Evolutionary conservation across 1,140 invertebrate genomes (phyloP), one percentile per base, ranked within the genome.

Genomic region (Globodera ellingtonae): DNA sequence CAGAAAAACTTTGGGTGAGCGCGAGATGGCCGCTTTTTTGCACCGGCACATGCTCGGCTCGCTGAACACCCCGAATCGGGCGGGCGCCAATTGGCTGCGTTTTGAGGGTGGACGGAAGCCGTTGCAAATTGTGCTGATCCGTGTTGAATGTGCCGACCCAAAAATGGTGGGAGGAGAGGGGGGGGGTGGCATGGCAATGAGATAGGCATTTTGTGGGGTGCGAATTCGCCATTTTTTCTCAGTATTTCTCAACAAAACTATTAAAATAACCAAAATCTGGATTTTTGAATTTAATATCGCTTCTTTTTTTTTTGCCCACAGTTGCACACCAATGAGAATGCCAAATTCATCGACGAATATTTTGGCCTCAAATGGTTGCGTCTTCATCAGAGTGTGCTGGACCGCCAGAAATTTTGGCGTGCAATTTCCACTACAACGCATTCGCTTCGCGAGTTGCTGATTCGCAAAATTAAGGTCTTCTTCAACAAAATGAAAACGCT

Each of bases 401-500:
- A 83, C 59, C 48, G 81, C 13, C 24, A 52, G 13, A 35, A n/a
- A 67, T 82, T 82, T 56, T 82, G 81, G 81, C 52, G 67, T 15
- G 35, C 65, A n/a, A 75, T 82, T 79, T 67, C 81, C 0, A 82
- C 81, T 0, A 70, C 82, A 47, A 62, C 56, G 9, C 81, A 69
- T 21, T 81, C 80, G 50, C 52, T 47, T 18, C 48, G 72, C 21
- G 66, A 70, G 24, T 65, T 81, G 67, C 62, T 81, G 13, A 35
- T 70, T n/a, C 52, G 79, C 1, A 81, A 82, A 66, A 81, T 81
- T 18, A 81, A 79, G 80, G 80, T 79, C 24, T 15, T 24, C 50
- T 66, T 78, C 6, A 18, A 5, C 46, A 75, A 47, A 76, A 78
- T 72, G n/a, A n/a, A n/a, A n/a, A n/a, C n/a, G n/a, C n/a, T n/a